phyloP scores from a whole-genome alignment of 2,888 invertebrate genomes.

The Tenodera sinensis region DNA sequence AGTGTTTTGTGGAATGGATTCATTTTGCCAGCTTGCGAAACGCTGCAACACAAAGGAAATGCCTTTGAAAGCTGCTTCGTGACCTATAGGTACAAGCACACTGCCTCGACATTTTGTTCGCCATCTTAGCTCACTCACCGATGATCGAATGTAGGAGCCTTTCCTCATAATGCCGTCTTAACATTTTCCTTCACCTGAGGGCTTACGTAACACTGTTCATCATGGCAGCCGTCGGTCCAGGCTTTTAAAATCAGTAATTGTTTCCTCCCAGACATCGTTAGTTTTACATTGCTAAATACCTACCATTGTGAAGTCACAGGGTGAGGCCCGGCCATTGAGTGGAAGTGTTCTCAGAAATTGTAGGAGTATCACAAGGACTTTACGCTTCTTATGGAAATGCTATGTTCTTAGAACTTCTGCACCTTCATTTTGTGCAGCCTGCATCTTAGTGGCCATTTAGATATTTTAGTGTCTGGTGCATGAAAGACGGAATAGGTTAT shows the following conservation, averaged over 20 bases:
- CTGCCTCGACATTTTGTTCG: neutral
- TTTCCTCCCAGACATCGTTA: neutral
- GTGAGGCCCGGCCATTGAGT: neutral
- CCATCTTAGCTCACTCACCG: neutral
- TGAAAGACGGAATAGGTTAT: no score
- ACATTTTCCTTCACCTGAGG: neutral
- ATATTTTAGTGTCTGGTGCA: no score
- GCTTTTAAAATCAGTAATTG: neutral
- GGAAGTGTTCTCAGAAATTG: neutral
- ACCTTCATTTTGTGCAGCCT: neutral
- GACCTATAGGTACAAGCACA: neutral
- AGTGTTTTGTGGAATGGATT: neutral
- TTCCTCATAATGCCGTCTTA: neutral
- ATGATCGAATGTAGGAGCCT: neutral
- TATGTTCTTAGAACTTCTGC: neutral
- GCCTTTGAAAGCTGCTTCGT: neutral
- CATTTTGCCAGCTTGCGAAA: neutral
- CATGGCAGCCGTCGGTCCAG: neutral
- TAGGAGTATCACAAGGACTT: neutral
- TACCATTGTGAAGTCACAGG: neutral
- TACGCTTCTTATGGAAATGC: neutral
- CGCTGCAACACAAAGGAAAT: neutral
- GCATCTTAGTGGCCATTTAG: no score
- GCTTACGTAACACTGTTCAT: neutral
- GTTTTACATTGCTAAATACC: neutral